Conservation (phyloP, 2,113 vertebrate genomes). For the Cheilinus undulatus region DNA sequence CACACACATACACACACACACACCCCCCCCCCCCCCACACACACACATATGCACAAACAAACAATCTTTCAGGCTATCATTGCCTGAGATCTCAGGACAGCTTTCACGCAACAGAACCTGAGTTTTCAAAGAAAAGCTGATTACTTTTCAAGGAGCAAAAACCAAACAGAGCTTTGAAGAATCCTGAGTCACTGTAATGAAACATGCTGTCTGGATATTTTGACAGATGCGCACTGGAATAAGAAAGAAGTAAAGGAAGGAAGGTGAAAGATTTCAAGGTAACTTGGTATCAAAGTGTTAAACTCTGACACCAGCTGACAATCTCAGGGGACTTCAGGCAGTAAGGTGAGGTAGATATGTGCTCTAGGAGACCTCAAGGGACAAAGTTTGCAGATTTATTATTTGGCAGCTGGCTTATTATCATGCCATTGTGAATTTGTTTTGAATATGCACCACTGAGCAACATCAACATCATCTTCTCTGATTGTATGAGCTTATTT, state of each 20-base stretch:
- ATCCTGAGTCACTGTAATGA: neutral
- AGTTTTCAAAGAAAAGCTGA: slow-evolving; percentile 9
- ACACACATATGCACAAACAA: slow-evolving; percentile 3
- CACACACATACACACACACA: neutral
- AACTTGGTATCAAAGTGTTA: slow-evolving; percentile 1
- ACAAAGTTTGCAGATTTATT: neutral
- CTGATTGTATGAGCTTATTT: neutral
- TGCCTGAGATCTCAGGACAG: neutral
- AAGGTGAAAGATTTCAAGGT: neutral
- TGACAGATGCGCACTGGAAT: neutral
- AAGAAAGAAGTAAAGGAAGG: neutral
- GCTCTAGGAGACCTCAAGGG: neutral
- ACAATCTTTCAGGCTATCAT: neutral
- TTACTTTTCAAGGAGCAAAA: slow-evolving; percentile 9
- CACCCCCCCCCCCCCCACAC: too few species aligned
- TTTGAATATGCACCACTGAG: too few species aligned
- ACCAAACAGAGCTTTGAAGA: slow-evolving; percentile 16
- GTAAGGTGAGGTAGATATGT: neutral
- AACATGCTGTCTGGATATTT: slow-evolving; percentile 13
- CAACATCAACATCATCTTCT: neutral
- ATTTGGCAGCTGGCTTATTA: neutral
- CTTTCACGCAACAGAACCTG: neutral
- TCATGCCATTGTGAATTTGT: too few species aligned
- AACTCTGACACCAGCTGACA: neutral
- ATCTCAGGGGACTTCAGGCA: neutral